phyloP scores from a whole-genome alignment of 2,888 invertebrate genomes.

The Oscheius sp. region DNA sequence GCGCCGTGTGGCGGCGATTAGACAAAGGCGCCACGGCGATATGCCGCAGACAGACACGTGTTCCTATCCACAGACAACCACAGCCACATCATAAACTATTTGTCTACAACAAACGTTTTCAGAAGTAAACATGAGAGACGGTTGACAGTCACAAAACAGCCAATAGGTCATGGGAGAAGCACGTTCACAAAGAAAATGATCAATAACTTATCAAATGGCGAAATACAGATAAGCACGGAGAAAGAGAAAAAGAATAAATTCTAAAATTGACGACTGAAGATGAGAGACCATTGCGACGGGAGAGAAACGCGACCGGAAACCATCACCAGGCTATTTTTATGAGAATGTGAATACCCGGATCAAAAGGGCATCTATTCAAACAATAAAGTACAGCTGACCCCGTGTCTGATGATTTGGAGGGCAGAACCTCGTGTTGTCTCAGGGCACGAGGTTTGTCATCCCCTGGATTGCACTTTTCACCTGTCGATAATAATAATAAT shows the following conservation, averaged over 20 bases:
- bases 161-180: not conserved
- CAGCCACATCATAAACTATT: not conserved
- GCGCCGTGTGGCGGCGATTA: conserved; percentile 5
- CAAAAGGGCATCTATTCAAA: no score
- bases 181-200: not conserved
- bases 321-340: no score
- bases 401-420: no score
- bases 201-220: conserved; percentile 1
- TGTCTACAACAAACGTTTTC: not conserved
- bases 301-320: not conserved
- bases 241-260: not conserved
- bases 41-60: conserved; percentile 31
- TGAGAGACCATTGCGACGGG: conserved; percentile 6
- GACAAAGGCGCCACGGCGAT: conserved; percentile 26
- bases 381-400: no score
- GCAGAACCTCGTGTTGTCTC: no score
- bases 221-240: not conserved
- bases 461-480: no score
- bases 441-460: no score
- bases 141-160: not conserved
- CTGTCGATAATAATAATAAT: not conserved
- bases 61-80: conserved; percentile 1
- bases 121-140: not conserved
- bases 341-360: no score
- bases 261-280: conserved; percentile 7